Evolutionary conservation across 2,797 vertebrate genomes (phyloP), one percentile per base, ranked within the genome.

Genomic region (Micropoecilia bifurca): DNA sequence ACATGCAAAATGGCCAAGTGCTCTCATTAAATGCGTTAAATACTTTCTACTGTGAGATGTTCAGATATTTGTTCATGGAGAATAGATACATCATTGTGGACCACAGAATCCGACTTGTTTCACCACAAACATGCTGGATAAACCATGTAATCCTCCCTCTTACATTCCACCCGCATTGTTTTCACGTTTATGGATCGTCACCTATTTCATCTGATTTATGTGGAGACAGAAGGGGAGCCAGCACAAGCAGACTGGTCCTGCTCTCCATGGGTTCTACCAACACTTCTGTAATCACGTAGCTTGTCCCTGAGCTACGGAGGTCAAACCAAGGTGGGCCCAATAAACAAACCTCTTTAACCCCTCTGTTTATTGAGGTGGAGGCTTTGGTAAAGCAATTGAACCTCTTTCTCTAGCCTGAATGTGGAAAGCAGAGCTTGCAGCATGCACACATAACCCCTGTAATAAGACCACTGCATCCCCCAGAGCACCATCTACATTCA

Each of bases 331-430:
- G 95, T 95, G 92, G 92, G 88, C 83, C 93, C 91, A 90, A 93
- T 95, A 95, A 96, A 96, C 95, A 96, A 95, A 95, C 93, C 94
- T 95, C 93, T 95, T 96, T 95, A 95, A 93, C 94, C 92, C 90
- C 72, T 87, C 86, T 93, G 90, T 93, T 95, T 94, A 94, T 93
- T 83, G 90, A 91, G 90, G 91, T 85, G 81, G 92, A 90, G 91
- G 89, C 87, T 90, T 88, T 69, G 80, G 88, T 90, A 80, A 84
- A 87, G 90, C 89, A 92, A 93, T 94, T 94, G 89, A 92, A 93
- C 90, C 89, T 90, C 91, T 92, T 89, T 85, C 87, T 86, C 82
- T 55, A 75, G 80, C 82, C 88, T 82, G 92, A 91, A 83, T 82
- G 82, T 30, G 84, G 88, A 82, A 81, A 9, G 43, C 85, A 72